Base-by-base conservation (phyloP, 2,113 vertebrate species). In the Vanacampus margaritifer region DNA sequence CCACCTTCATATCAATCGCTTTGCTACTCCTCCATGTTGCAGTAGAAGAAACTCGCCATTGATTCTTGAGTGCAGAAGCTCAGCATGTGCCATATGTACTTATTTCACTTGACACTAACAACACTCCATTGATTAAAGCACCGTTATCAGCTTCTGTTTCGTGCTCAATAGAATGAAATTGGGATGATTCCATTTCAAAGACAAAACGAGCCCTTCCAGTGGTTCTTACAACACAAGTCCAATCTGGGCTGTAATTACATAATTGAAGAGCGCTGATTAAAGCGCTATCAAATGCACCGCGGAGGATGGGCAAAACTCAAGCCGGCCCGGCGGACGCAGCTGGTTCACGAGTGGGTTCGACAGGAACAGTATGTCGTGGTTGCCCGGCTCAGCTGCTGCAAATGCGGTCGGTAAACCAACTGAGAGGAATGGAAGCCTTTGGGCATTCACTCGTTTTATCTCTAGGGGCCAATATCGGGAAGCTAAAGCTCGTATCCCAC, bases 201-300 rank as follows among this genome's bases (percentile, higher is more conserved):
- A 45, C 54, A 64, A 53, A 74, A 75, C 32, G 54, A 56, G 65
- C 45, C 24, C 41, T 43, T 56, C 37, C 63, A 66, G 59, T 65
- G 58, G 54, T 37, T 39, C 37, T 61, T 39, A 59, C 59, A 24
- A 24, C n/a, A 43, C 37, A 66, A 71, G 43, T 62, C 74, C 81
- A 63, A 84, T 77, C 78, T 45, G 69, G 71, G 60, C 84, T 73
- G 72, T 63, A 75, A 81, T 80, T 76, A 69, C 75, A 87, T 89
- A 76, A 89, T 87, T 85, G 67, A 84, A 80, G 73, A 77, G 82
- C 69, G 72, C 65, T 79, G 77, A 85, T 83, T 74, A 76, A 76
- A 81, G 67, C 68, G 73, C 59, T 50, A 36, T 64, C 64, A 68
- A 35, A 51, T 60, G 67, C 59, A 69, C 19, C n/a, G 6, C 16